phyloP scores from a whole-genome alignment of 2,113 vertebrate genomes.

The Ptilorrhoa leucosticta region DNA sequence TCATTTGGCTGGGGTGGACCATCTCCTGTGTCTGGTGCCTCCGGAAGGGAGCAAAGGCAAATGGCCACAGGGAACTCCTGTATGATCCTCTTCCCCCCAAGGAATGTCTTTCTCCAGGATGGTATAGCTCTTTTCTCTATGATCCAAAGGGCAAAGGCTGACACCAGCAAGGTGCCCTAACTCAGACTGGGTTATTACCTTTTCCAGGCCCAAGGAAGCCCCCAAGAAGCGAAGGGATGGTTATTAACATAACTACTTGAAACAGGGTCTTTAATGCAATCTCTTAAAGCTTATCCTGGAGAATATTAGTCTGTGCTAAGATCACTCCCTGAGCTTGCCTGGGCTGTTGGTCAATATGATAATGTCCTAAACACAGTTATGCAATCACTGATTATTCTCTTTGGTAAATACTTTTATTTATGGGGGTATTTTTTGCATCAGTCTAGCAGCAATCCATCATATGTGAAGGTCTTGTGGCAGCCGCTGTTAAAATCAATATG shows the following conservation, averaged over 20 bases:
- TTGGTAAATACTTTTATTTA: constrained; percentile 16
- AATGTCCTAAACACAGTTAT: neutral
- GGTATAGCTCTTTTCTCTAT: neutral
- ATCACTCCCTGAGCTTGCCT: neutral
- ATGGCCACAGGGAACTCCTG: accelerated
- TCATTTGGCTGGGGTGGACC: accelerated
- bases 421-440: neutral
- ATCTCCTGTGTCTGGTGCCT: neutral
- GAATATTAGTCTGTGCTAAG: neutral
- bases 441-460: constrained; percentile 8
- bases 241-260: neutral
- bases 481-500: constrained; percentile 48
- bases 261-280: neutral
- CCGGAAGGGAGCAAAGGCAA: neutral
- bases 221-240: neutral
- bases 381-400: neutral
- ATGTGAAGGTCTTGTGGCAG: neutral
- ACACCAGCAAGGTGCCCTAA: accelerated
- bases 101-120: neutral
- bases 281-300: neutral
- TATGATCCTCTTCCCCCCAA: accelerated
- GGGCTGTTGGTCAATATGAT: neutral
- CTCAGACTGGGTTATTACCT: neutral
- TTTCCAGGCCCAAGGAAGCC: neutral
- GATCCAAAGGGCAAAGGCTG: neutral